phyloP scores from a whole-genome alignment of 1,140 invertebrate species.

The Colletes latitarsis region DNA sequence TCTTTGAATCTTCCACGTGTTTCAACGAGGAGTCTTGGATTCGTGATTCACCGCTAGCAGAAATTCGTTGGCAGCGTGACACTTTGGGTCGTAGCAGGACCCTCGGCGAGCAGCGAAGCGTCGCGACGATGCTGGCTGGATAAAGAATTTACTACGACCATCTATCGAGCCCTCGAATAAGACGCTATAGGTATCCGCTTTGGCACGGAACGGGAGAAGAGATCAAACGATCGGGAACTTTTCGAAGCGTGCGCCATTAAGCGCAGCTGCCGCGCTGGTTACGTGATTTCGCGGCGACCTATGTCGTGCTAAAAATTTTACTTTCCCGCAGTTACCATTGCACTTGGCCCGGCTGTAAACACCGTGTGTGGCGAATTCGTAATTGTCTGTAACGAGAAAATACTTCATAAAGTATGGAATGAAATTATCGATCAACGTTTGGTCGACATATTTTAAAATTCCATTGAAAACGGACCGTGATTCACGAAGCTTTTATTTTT shows the following conservation, averaged over 20 bases:
- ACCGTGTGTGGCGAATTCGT: constrained; percentile 1
- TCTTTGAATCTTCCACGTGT: background rate
- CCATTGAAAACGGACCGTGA: no score
- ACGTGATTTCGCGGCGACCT: constrained; percentile 42
- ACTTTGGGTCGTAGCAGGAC: background rate
- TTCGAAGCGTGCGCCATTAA: constrained; percentile 34
- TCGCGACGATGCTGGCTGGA: background rate
- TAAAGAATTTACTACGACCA: constrained; percentile 35
- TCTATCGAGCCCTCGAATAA: constrained; percentile 6
- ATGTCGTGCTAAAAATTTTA: constrained; percentile 46
- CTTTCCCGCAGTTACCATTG: constrained; percentile 10
- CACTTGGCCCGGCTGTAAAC: constrained; percentile 24
- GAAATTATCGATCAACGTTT: no score
- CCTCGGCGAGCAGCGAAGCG: background rate
- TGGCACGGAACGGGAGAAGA: constrained; percentile 18
- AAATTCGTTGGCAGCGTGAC: background rate
- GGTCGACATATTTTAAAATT: no score
- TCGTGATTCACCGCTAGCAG: background rate
- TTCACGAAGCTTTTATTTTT: no score
- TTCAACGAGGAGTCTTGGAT: background rate
- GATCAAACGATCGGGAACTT: constrained; percentile 49
- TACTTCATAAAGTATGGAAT: no score
- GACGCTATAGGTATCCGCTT: constrained; percentile 2
- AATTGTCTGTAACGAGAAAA: no score
- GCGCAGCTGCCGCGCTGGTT: constrained; percentile 36